Conservation (phyloP, 1,140 invertebrate species). For the Polypedilum vanderplanki region DNA sequence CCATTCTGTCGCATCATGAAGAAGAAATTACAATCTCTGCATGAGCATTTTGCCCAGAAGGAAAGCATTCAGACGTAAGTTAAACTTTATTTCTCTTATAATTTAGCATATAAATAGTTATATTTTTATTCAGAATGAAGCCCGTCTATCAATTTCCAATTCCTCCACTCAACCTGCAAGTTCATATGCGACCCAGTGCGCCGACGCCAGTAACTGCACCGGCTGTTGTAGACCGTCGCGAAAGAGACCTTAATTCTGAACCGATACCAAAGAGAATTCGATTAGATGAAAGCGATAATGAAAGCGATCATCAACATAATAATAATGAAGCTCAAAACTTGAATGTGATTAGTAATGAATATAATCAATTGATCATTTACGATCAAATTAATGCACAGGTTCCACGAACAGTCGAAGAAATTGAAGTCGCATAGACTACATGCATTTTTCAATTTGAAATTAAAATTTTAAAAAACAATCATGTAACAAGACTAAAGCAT, state of each 20-base stretch:
- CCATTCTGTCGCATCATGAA: constrained; percentile 19
- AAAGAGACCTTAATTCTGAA: background rate
- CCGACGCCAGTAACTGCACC: background rate
- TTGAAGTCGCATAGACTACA: too few species aligned
- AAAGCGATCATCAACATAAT: constrained; percentile 3
- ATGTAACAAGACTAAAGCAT: too few species aligned
- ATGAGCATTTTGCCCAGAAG: background rate
- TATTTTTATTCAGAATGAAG: background rate
- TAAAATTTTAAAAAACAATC: too few species aligned
- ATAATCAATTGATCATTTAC: background rate
- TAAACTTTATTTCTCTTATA: background rate
- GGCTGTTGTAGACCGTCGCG: background rate
- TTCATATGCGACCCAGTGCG: background rate
- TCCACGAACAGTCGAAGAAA: background rate
- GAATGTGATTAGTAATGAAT: constrained; percentile 21
- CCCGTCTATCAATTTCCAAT: constrained; percentile 15
- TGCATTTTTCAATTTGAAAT: too few species aligned
- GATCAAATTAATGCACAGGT: background rate
- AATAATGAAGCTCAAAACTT: constrained; percentile 15
- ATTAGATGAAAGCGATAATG: background rate
- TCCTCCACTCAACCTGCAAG: background rate
- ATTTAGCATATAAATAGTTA: too few species aligned
- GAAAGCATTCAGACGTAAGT: constrained; percentile 9
- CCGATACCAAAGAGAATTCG: constrained; percentile 15
- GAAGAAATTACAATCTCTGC: background rate